Percentiles rank a stretch among this genome's conserved stretches.
Conservation (phyloP, 1,140 invertebrate species). For the Euborellia annulipes region DNA sequence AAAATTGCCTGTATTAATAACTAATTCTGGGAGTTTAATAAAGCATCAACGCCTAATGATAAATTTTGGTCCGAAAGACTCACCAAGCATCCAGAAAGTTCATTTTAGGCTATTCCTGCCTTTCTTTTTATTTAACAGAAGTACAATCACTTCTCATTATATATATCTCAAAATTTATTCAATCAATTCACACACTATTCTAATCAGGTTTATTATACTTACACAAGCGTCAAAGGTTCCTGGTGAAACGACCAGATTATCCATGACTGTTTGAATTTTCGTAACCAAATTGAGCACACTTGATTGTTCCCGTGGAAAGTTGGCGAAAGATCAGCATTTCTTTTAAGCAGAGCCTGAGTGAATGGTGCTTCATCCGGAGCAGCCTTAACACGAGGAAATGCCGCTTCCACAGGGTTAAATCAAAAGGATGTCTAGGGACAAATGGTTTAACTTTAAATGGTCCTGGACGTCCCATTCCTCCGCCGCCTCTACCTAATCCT, state of each 20-base stretch:
- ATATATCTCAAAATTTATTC: too few species aligned
- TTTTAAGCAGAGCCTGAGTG: conserved; percentile 76
- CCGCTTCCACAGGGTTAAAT: conserved; percentile 74
- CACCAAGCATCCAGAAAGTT: too few species aligned
- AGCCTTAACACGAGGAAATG: conserved; percentile 74
- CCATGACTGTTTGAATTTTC: conserved; percentile 81
- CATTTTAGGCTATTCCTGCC: too few species aligned
- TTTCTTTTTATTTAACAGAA: too few species aligned
- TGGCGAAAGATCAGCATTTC: conserved; percentile 80
- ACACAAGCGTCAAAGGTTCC: conserved; percentile 91
- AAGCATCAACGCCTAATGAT: too few species aligned
- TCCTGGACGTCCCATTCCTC: conserved; percentile 21
- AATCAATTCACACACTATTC: too few species aligned
- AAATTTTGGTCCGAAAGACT: too few species aligned
- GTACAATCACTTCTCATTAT: too few species aligned
- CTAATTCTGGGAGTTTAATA: too few species aligned
- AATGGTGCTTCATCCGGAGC: conserved; percentile 65
- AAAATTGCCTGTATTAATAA: too few species aligned
- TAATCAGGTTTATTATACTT: conserved; percentile 32
- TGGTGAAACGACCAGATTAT: conserved; percentile 84
- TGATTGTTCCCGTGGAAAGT: conserved; percentile 75
- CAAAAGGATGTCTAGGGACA: conserved; percentile 76
- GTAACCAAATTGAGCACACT: conserved; percentile 83
- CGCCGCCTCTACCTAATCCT: conserved; percentile 17
- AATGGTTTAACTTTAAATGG: conserved; percentile 41